Conservation (phyloP, 2,888 invertebrate genomes). For the Erannis defoliaria region DNA sequence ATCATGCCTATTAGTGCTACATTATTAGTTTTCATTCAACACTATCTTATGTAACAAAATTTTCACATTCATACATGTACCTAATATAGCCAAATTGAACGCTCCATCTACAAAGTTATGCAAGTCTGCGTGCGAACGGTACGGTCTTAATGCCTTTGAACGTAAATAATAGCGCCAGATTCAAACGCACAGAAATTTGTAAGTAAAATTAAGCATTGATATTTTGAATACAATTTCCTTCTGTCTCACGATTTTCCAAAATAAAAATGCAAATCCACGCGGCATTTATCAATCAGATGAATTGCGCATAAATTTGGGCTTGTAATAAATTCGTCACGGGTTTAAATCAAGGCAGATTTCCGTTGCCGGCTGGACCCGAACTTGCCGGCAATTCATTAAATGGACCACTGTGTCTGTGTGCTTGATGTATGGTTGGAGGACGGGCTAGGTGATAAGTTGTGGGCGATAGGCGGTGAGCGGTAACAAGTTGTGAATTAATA, state of each 20-base stretch:
- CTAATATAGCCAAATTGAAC: too few relatives aligned
- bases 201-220: constrained; percentile 29
- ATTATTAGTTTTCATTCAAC: too few relatives aligned
- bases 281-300: constrained; percentile 42
- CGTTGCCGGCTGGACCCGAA: constrained; percentile 56
- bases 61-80: too few relatives aligned
- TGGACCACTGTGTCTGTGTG: constrained; percentile 72
- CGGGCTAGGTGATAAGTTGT: constrained; percentile 48
- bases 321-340: constrained; percentile 55
- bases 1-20: too few relatives aligned
- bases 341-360: constrained; percentile 72
- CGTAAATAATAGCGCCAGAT: constrained; percentile 22
- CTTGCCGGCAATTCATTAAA: constrained; percentile 77
- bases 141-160: not conserved
- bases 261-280: constrained; percentile 33
- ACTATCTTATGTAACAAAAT: too few relatives aligned
- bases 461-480: constrained; percentile 43
- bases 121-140: not conserved
- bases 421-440: constrained; percentile 72
- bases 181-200: constrained; percentile 17
- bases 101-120: not conserved
- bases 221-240: constrained; percentile 19
- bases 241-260: constrained; percentile 9
- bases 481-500: not conserved
- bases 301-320: constrained; percentile 42